These are phyloP conservation scores for Grus americana DNA, from an alignment of 2,113 vertebrate genomes.

Conservation along the genomic window DNA sequence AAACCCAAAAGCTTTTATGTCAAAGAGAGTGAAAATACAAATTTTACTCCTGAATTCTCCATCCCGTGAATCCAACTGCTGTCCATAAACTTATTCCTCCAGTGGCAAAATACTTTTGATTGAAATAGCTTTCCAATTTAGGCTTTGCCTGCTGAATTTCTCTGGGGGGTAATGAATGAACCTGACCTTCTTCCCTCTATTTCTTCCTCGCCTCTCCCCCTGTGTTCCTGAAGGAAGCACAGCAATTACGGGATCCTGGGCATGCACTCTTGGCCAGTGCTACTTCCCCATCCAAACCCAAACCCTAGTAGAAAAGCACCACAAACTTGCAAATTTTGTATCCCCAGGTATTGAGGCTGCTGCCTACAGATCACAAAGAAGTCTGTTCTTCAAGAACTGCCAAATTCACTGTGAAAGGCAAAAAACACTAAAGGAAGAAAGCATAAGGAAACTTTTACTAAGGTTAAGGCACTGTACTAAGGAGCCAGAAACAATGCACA, in stretches of 20 bases:
- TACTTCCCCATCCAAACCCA: not conserved
- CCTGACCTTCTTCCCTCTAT: not conserved
- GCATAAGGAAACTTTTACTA: not conserved
- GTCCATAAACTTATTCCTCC: not conserved
- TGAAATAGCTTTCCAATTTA: conserved; percentile 33
- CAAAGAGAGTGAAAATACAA: not conserved
- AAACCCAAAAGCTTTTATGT: not conserved
- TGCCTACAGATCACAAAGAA: not conserved
- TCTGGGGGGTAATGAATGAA: not conserved
- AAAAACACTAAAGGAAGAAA: not conserved
- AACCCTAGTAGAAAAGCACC: not conserved
- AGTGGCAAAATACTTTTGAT: conserved; percentile 1
- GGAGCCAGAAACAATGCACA: not conserved
- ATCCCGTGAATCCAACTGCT: not conserved
- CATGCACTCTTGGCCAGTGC: not conserved
- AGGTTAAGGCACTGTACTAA: not conserved
- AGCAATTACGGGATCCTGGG: not conserved
- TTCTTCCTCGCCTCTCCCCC: not conserved
- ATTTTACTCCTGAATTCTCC: not conserved
- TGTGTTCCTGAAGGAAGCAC: not conserved
- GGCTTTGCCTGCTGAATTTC: conserved; percentile 15
- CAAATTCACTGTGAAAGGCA: not conserved
- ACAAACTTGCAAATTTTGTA: not conserved
- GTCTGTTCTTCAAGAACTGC: not conserved
- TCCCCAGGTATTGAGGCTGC: not conserved